A percentile compares a stretch with the other conserved stretches of the same genome.
Evolutionary conservation across 2,113 vertebrate species (phyloP).

Genomic region (Misgurnus mizolepis): DNA sequence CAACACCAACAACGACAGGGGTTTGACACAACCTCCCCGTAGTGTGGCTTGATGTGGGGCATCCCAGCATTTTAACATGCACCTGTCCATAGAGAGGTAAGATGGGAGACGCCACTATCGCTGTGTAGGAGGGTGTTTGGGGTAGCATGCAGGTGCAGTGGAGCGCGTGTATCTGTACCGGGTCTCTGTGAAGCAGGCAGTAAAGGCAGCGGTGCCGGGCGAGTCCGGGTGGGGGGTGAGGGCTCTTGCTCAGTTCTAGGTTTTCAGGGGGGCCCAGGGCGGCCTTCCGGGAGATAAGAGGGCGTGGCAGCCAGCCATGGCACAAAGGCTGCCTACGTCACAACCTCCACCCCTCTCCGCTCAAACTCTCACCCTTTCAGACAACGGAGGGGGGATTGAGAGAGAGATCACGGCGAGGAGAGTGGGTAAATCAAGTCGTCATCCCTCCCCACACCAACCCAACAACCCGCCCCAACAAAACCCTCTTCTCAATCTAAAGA

Average conservation of each 20-base stretch:
- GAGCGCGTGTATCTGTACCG: conserved; percentile 78
- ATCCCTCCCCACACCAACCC: conserved; percentile 37
- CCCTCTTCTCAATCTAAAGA: conserved; percentile 42
- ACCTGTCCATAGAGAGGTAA: conserved; percentile 85
- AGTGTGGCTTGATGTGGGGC: conserved; percentile 99
- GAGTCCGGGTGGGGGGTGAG: conserved; percentile 68
- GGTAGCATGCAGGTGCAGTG: conserved; percentile 81
- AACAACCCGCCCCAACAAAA: conserved; percentile 23
- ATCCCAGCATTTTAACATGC: conserved; percentile 97
- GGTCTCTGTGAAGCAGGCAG: conserved; percentile 82
- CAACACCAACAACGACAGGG: conserved; percentile 80
- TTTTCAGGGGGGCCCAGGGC: conserved; percentile 59
- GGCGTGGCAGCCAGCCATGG: conserved; percentile 73
- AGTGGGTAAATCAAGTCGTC: conserved; percentile 52
- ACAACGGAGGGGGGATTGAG: conserved; percentile 58
- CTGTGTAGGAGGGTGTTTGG: conserved; percentile 63
- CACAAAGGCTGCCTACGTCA: conserved; percentile 76
- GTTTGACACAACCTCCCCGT: conserved; percentile 90
- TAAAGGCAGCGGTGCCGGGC: conserved; percentile 78
- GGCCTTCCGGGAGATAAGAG: conserved; percentile 70
- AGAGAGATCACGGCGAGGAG: conserved; percentile 61
- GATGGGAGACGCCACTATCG: conserved; percentile 78
- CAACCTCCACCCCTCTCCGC: conserved; percentile 59
- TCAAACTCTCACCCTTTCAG: conserved; percentile 62
- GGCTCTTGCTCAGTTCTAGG: conserved; percentile 72